Evolutionary conservation across 2,797 vertebrate genomes (phyloP), one percentile per base, ranked within the genome.

Genomic region (Halcyon chelicuti): DNA sequence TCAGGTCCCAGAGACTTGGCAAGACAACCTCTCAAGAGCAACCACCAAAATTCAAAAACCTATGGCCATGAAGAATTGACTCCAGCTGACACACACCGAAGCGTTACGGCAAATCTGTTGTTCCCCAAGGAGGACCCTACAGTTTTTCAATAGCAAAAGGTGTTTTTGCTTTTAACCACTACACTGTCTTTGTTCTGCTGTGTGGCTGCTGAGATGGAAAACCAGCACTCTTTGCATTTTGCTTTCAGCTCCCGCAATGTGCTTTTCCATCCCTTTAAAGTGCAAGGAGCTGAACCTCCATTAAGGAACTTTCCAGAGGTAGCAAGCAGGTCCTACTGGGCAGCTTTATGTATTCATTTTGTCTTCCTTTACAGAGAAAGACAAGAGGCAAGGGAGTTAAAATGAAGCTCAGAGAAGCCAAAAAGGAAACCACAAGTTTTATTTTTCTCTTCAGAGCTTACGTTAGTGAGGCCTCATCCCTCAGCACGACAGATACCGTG

Each of bases 381-480:
- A 66, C 70, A 90, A 90, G 0, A 0, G 51, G 29, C 62, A 77
- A 58, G 39, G 33, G 79, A 94, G 71, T 81, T 95, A 76, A 88
- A 75, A 88, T 0, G 2, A 92, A 80, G 66, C 73, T 91, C 51
- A 73, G 66, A 91, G 25, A 95, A 93, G 62, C 47, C 73, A 73
- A 66, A 96, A 84, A 94, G 96, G 93, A 95, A 96, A 94, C 70
- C 95, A 86, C 79, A 90, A 66, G 76, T 86, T 93, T 96, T 70
- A 62, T 84, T 84, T 90, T 96, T 86, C 78, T 83, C 66, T 84
- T 93, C 47, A 49, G 82, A 94, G 60, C 40, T 94, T 37, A 0
- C 35, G 54, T 65, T 62, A 67, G 71, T 39, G 83, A 94, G 73
- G 74, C 60, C 60, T 86, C 79, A 84, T 63, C 35, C 29, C 47